phyloP scores from a whole-genome alignment of 2,113 vertebrate genomes.

The Ciconia maguari region DNA sequence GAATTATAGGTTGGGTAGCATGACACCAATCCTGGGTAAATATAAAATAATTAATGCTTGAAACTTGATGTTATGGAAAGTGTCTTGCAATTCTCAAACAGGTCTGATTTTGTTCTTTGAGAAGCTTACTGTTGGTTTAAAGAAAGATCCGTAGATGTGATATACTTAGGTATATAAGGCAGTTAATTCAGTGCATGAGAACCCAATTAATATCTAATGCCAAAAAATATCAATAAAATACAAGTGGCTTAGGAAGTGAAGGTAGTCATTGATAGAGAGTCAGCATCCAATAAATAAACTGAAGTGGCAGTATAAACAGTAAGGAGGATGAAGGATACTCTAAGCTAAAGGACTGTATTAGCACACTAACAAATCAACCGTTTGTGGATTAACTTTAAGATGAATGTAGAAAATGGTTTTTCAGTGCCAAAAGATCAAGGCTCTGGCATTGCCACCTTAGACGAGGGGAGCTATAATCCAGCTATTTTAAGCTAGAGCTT shows the following conservation, averaged over 20 bases:
- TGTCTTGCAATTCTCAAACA: neutral
- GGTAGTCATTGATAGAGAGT: neutral
- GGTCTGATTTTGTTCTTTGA: neutral
- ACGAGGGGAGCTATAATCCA: neutral
- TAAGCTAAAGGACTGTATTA: neutral
- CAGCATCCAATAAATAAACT: neutral
- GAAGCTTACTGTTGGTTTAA: neutral
- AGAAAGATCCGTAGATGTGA: neutral
- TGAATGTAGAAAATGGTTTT: neutral
- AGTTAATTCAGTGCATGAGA: neutral
- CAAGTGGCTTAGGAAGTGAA: neutral
- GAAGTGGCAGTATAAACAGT: neutral
- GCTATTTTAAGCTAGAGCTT: slow-evolving; percentile 53
- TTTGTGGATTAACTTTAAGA: neutral
- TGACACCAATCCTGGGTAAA: neutral
- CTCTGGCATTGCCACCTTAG: neutral
- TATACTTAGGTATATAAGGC: neutral
- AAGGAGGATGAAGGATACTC: neutral
- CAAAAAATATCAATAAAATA: neutral
- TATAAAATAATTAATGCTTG: neutral
- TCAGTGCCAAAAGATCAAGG: neutral
- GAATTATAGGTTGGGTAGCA: neutral
- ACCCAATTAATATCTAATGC: neutral
- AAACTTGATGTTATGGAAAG: neutral
- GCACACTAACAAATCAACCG: neutral